These are phyloP conservation scores for Panthera tigris DNA, from an alignment of 2,113 vertebrate genomes.

Conservation along the genomic window DNA sequence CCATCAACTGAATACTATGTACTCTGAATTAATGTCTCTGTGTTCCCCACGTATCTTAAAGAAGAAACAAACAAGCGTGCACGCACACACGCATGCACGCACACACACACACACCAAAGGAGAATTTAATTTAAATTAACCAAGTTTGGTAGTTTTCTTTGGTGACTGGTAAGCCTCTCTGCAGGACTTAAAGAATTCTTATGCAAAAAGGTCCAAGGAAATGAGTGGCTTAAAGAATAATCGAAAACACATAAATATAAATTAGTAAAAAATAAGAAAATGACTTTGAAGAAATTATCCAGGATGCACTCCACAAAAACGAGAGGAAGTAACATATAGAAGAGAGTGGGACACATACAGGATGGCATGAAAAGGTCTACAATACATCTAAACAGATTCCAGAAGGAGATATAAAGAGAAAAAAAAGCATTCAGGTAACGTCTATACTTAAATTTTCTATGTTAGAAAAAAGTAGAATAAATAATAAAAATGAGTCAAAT, in stretches of 20 bases:
- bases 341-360: not conserved
- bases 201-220: not conserved
- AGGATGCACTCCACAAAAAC: not conserved
- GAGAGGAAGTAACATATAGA: not conserved
- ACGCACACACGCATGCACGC: not conserved
- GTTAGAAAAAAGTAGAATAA: not conserved
- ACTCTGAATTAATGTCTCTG: not conserved
- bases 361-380: not conserved
- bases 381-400: not conserved
- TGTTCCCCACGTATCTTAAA: not conserved
- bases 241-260: not conserved
- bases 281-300: not conserved
- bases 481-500: not conserved
- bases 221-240: not conserved
- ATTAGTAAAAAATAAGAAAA: not conserved
- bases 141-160: not conserved
- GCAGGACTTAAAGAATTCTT: not conserved
- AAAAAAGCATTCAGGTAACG: not conserved
- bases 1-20: not conserved
- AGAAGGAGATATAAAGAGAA: not conserved
- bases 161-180: not conserved
- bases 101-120: not conserved
- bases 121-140: not conserved
- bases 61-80: not conserved
- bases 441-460: not conserved